Evolutionary conservation across 2,113 vertebrate genomes (phyloP).

Genomic region (Sterrhoptilus dennistouni): DNA sequence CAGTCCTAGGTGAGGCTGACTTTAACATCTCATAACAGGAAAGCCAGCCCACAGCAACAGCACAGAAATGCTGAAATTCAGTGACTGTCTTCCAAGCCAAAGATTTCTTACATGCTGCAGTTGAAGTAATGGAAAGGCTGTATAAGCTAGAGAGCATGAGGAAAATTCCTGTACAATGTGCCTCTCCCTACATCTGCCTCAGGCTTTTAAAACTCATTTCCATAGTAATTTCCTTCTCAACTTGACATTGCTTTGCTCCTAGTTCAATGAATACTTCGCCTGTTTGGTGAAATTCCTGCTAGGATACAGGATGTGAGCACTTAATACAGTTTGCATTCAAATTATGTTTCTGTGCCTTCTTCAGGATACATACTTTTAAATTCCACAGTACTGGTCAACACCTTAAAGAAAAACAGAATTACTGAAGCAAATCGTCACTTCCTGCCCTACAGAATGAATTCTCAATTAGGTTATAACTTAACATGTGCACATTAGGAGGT

Average conservation of each 20-base stretch:
- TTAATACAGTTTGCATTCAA: constrained; percentile 54
- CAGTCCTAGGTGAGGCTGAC: neutral
- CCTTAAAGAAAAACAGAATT: constrained; percentile 35
- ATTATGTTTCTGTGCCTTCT: constrained; percentile 27
- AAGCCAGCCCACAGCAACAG: rapidly evolving
- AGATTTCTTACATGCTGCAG: neutral
- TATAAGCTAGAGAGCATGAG: neutral
- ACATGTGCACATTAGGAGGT: neutral
- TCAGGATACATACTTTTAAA: constrained; percentile 22
- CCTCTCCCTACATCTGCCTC: constrained; percentile 49
- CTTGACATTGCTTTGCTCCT: constrained; percentile 53
- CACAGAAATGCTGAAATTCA: neutral
- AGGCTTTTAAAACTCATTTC: constrained; percentile 63
- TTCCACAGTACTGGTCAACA: constrained; percentile 40
- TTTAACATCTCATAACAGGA: neutral
- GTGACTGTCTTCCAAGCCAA: neutral
- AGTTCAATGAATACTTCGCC: constrained; percentile 58
- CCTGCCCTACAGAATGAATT: constrained; percentile 12
- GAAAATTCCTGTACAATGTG: constrained; percentile 47
- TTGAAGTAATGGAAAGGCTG: constrained; percentile 32
- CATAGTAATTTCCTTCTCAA: constrained; percentile 68
- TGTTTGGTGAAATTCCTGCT: constrained; percentile 61
- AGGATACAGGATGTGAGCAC: constrained; percentile 46
- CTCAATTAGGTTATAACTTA: neutral
- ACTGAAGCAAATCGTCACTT: neutral